Evolutionary conservation across 2,113 vertebrate species (phyloP), one percentile per base, ranked within the genome.

Genomic region (Nematolebias whitei): DNA sequence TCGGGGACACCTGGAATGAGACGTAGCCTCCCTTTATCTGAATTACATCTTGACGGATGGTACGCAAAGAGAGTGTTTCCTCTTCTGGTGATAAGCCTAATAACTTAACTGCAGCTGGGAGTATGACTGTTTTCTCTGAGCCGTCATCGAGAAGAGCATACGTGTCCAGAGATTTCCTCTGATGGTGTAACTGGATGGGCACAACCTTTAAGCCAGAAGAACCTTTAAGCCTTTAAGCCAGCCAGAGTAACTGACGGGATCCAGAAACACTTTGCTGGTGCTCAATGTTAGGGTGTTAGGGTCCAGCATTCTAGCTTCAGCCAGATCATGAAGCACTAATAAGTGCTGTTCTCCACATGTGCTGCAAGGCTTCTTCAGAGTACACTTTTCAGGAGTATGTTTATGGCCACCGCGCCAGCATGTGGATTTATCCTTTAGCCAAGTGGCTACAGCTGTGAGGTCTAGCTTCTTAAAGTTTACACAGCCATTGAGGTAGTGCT

Each of bases 101-200:
- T 18, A 18, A 26, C 50, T 29, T 52, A 18, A 52, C 15, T 29
- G 50, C 50, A 10, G 50, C 50, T 52, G 50, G 50, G 16, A 52
- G 50, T 18, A 52, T 52, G 16, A 52, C 16, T 14, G 50, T 52
- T 52, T 29, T 52, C 50, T 52, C 24, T 52, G 50, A 52, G 15
- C 24, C 50, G 6, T 52, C 50, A 16, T 52, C 50, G 2, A 29
- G 50, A 23, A 52, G 24, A 29, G 49, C 49, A 26, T 52, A 52
- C 6, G 20, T 24, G 20, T 50, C 48, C 22, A 52, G 23, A 52
- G 24, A n/a, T 11, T n/a, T 52, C 23, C 15, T 52, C 20, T 49
- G 47, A 13, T 49, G 47, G 47, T 49, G 47, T 49, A 22, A 22
- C 20, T 16, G 23, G 6, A 52, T 52, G 24, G 49, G 24, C 24